Evolutionary conservation across 2,888 invertebrate genomes (phyloP), one percentile per base, ranked within the genome.

Genomic region (Macaria notata): DNA sequence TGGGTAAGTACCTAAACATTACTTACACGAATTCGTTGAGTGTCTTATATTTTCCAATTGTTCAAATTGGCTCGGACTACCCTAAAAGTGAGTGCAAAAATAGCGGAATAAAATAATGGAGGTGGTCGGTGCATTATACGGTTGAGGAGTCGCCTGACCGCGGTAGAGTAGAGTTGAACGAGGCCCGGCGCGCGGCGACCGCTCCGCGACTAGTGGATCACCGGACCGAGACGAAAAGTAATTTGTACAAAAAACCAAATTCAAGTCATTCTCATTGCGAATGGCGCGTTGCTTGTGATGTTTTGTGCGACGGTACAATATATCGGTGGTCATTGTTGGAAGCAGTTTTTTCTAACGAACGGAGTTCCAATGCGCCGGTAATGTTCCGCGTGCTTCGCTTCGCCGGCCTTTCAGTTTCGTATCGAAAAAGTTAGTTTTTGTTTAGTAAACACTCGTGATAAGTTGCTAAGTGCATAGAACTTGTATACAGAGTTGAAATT

Each of bases 281-380:
- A 83, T 82, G 82, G 80, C 79, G 84, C 83, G 86, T 84, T 79
- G 84, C 83, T 85, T 87, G 84, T 86, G 84, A 86, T 88, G 89
- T 89, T 90, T 90, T 90, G 87, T 89, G 83, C 86, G 88, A 88
- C 88, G 88, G 84, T 88, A 88, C 86, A 87, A 88, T 88, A 88
- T 88, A 88, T 88, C 83, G 81, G 83, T 72, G 81, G 81, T 86
- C 88, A 88, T 88, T 88, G 88, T 86, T 86, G 83, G 81, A 85
- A 84, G 84, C 80, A 81, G 85, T 85, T 89, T 88, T 87, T 85
- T 86, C 72, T 79, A 65, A 64, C 74, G 76, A 78, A 41, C 76
- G 75, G 73, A 76, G 31, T 49, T 75, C 69, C 81, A 82, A 77
- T 81, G 77, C 79, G 84, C 84, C 87, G 88, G 88, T 90, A 86